Evolutionary conservation across 2,113 vertebrate genomes (phyloP).

Genomic region (Prionailurus bengalensis): DNA sequence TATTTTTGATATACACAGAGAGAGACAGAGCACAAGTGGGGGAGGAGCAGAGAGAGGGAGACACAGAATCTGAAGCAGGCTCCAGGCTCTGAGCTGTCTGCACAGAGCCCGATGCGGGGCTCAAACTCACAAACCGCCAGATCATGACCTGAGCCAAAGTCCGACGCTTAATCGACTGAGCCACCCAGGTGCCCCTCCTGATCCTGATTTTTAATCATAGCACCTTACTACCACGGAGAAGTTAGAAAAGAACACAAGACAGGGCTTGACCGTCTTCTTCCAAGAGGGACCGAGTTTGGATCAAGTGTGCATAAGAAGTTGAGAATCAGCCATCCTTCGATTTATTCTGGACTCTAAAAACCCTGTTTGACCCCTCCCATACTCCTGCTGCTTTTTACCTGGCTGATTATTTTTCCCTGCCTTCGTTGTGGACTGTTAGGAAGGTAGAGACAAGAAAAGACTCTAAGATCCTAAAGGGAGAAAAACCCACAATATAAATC

Average conservation of each 20-base stretch:
- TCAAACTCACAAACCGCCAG: too few species aligned
- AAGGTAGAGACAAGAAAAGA: not conserved
- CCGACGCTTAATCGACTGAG: fast-evolving
- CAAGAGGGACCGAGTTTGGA: not conserved
- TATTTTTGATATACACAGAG: too few species aligned
- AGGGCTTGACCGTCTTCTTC: not conserved
- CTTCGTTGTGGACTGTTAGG: not conserved
- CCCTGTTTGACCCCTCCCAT: not conserved
- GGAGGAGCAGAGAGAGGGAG: too few species aligned
- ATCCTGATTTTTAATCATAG: not conserved
- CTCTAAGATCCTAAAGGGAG: not conserved
- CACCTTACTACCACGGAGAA: not conserved
- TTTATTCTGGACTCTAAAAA: not conserved
- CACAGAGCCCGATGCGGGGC: too few species aligned
- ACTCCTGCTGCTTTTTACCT: not conserved
- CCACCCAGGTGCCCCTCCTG: too few species aligned
- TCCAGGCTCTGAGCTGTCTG: too few species aligned
- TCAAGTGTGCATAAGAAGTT: not conserved
- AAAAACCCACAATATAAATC: not conserved
- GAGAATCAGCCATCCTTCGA: not conserved
- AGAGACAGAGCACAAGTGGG: too few species aligned
- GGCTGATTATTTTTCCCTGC: not conserved
- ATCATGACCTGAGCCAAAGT: too few species aligned
- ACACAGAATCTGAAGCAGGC: too few species aligned
- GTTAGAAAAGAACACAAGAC: not conserved